These are phyloP conservation scores for Engraulis encrasicolus DNA, from an alignment of 2,113 vertebrate species.

Conservation along the genomic window DNA sequence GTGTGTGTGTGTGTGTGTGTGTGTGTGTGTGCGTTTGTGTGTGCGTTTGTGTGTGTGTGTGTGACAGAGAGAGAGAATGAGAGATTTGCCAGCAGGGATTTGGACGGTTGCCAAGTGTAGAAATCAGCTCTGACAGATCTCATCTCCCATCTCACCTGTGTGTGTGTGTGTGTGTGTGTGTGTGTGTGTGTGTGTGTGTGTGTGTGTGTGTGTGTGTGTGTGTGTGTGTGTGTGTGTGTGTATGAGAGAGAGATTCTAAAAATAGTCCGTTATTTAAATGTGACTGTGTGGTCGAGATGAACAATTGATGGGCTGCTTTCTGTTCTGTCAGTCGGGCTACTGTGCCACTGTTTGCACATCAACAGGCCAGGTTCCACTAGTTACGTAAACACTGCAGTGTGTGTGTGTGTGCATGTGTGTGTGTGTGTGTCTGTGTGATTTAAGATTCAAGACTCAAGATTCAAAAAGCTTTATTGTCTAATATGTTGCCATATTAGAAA, in stretches of 20 bases:
- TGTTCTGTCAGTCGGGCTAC: not conserved
- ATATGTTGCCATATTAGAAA: too few species aligned
- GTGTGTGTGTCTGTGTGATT: not conserved
- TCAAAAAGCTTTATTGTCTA: too few species aligned
- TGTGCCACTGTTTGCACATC: not conserved
- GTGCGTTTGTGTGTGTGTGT: too few species aligned
- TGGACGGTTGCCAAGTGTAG: not conserved
- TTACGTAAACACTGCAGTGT: not conserved
- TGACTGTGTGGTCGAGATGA: not conserved
- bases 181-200: not conserved
- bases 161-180: not conserved
- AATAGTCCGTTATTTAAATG: not conserved
- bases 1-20: too few species aligned
- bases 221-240: not conserved
- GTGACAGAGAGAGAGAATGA: too few species aligned
- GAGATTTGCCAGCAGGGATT: not conserved
- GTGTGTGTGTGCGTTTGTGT: too few species aligned
- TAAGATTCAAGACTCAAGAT: too few species aligned
- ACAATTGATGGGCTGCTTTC: constrained; percentile 9
- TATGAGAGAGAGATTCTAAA: too few species aligned
- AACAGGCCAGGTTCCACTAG: not conserved
- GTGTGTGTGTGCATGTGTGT: not conserved
- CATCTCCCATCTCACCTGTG: too few species aligned
- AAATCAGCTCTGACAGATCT: not conserved
- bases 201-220: not conserved